Percentiles rank a stretch among this genome's conserved stretches.
Conservation (phyloP, 1,140 invertebrate species). For the Drosophila aff. region DNA sequence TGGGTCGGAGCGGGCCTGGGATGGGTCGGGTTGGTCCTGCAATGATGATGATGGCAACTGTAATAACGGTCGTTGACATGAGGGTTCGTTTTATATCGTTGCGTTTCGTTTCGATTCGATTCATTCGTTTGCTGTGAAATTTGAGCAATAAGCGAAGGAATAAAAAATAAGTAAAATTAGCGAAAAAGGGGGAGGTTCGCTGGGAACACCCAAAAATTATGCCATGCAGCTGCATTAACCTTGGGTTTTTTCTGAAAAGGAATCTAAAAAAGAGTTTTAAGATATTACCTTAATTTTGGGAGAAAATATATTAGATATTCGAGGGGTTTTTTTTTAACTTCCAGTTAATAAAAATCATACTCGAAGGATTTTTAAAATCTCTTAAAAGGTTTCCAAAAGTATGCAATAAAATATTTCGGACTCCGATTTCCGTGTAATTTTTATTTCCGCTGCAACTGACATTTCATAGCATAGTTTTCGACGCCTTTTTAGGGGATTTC, state of each 20-base stretch:
- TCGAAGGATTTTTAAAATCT: neutral
- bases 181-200: constrained; percentile 2
- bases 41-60: constrained; percentile 37
- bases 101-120: constrained; percentile 15
- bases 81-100: constrained; percentile 52
- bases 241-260: neutral
- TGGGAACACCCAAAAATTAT: constrained; percentile 8
- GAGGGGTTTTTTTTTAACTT: neutral
- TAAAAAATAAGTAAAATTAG: constrained; percentile 2
- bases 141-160: constrained; percentile 25
- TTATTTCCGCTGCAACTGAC: neutral
- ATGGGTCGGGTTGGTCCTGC: constrained; percentile 40
- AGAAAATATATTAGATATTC: too few relatives aligned
- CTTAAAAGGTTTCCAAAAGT: neutral
- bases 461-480: neutral
- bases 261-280: neutral
- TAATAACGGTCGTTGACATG: constrained; percentile 64
- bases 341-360: too few relatives aligned
- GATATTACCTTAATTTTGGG: neutral
- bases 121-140: constrained; percentile 49
- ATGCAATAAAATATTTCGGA: neutral
- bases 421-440: neutral
- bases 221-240: constrained; percentile 1
- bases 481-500: neutral
- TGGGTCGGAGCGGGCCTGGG: neutral